phyloP scores from a whole-genome alignment of 1,140 invertebrate genomes.

The Cepaea nemoralis region DNA sequence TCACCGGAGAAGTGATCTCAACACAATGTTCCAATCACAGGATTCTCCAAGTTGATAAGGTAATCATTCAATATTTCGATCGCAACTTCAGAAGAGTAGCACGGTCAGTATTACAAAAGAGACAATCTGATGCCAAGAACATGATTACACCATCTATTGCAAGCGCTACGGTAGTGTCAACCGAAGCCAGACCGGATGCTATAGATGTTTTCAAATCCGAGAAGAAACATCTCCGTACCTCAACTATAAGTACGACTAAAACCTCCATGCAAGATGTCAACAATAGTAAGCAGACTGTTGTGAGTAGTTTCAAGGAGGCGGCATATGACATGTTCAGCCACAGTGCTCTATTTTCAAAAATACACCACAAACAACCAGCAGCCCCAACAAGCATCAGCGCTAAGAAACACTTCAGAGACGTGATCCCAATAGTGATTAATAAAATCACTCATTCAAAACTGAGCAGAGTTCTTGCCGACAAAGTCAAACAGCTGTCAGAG shows the following conservation, averaged over 20 bases:
- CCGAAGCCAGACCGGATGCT: neutral
- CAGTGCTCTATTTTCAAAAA: neutral
- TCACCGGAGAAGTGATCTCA: neutral
- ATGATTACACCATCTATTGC: neutral
- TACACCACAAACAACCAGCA: neutral
- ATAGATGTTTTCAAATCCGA: neutral
- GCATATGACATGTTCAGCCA: neutral
- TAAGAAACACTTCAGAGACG: neutral
- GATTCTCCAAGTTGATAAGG: constrained; percentile 9
- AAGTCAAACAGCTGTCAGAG: neutral
- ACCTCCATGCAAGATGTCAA: neutral
- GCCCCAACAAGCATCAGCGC: neutral
- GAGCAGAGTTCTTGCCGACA: neutral
- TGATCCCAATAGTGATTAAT: neutral
- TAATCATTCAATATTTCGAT: constrained; percentile 21
- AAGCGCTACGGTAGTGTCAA: neutral
- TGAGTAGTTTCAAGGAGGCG: neutral
- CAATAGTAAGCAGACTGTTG: neutral
- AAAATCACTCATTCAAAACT: neutral
- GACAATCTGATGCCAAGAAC: neutral
- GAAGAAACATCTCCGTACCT: neutral
- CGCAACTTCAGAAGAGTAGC: neutral
- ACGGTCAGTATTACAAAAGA: neutral
- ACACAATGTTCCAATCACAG: neutral
- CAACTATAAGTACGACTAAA: neutral